Base-by-base conservation (phyloP, 2,797 vertebrate species). In the Fringilla coelebs region DNA sequence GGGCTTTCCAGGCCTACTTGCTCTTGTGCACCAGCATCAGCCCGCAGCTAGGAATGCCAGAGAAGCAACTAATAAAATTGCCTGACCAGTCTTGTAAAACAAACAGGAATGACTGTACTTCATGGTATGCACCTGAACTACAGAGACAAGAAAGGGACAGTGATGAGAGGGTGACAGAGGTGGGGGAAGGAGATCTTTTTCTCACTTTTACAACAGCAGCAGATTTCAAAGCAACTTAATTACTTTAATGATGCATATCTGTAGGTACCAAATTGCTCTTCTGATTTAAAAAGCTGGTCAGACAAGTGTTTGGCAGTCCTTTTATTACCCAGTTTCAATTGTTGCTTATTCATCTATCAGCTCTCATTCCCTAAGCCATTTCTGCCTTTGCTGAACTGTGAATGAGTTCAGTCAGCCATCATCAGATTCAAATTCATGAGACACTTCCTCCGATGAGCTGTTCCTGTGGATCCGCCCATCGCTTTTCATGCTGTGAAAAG, bases 401-500 rank as follows among this genome's bases (percentile, higher is more conserved):
- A 87, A 72, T 36, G 17, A 90, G 75, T 85, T 38, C 92, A 82
- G 96, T 99, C 99, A 99, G 97, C 99, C 99, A 11, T 99, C 99
- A 0, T 99, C 99, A 8, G 99, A 99, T 73, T 98, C 98, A 94
- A 98, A 98, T 90, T 98, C 99, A 94, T 99, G 99, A 46, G 99
- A 98, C 36, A 98, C 98, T 97, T 99, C 99, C 72, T 99, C 98
- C 0, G 98, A 99, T 0, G 98, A 99, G 95, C 99, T 98, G 78
- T 98, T 98, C 96, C 99, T 99, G 97, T 99, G 99, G 97, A 99
- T 99, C 96, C 99, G 98, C 19, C 99, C 99, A 7, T 99, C 99
- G 0, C 99, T 99, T 97, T 99, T 99, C 99, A 99, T 99, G 98
- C 99, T 99, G 97, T 99, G 99, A 98, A 99, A 99, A 98, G 99